Conservation (phyloP, 2,888 invertebrate species). For the Chouioia cunea region DNA sequence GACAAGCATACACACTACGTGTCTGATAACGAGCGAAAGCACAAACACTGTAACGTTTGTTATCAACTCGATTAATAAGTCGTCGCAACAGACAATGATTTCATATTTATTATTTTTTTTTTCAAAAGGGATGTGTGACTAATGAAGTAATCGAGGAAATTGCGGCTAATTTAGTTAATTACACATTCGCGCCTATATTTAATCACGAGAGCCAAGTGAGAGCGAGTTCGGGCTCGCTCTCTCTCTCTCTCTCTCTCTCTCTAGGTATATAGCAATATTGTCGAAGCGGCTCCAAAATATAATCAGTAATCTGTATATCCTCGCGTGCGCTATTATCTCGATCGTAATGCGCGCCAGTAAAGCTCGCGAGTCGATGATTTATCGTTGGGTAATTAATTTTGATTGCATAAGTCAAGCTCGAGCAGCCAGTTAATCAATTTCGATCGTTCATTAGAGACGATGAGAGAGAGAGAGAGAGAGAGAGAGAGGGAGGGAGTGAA, state of each 20-base stretch:
- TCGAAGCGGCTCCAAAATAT: slow-evolving; percentile 43
- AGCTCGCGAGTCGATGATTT: slow-evolving; percentile 49
- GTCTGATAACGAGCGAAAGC: slow-evolving; percentile 47
- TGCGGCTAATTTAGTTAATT: slow-evolving; percentile 36
- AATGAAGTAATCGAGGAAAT: slow-evolving; percentile 4
- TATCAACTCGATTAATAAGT: slow-evolving; percentile 43
- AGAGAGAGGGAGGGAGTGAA: slow-evolving; percentile 20
- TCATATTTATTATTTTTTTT: not conserved
- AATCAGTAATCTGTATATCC: slow-evolving; percentile 55
- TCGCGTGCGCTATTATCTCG: slow-evolving; percentile 55
- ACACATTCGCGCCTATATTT: slow-evolving; percentile 5
- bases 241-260: too few species aligned
- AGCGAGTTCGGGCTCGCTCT: too few species aligned
- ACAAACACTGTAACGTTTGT: slow-evolving; percentile 41
- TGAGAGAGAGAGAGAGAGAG: slow-evolving; percentile 18
- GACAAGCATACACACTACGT: too few species aligned
- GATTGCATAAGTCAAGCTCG: slow-evolving; percentile 52
- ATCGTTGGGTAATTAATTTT: slow-evolving; percentile 60
- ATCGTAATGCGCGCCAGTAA: slow-evolving; percentile 52
- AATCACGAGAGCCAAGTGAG: slow-evolving; percentile 4
- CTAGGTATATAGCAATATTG: too few species aligned
- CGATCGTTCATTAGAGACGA: slow-evolving; percentile 52
- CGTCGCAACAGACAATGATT: slow-evolving; percentile 21
- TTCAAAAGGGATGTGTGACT: not conserved
- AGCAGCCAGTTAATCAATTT: slow-evolving; percentile 49